Evolutionary conservation across 2,888 invertebrate genomes (phyloP).

Genomic region (Cheiracanthium punctorium): DNA sequence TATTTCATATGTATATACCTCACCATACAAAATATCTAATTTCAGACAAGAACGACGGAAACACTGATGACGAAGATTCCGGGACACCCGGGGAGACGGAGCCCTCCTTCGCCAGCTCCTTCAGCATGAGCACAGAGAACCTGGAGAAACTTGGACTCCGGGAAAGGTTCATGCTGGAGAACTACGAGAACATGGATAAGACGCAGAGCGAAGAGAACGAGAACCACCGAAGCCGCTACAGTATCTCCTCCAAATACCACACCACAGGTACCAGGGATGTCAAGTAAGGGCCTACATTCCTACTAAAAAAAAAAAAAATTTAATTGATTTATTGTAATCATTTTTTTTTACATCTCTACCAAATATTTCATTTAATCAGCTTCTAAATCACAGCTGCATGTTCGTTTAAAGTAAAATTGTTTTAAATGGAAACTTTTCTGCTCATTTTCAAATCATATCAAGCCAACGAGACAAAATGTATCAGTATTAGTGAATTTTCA

Average conservation of each 20-base stretch:
- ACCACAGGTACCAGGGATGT: slow-evolving; percentile 25
- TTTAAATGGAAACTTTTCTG: no score
- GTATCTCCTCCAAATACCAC: slow-evolving; percentile 73
- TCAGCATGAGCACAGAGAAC: slow-evolving; percentile 76
- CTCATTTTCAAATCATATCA: no score
- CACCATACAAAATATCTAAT: no score
- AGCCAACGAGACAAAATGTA: no score
- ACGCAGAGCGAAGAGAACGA: slow-evolving; percentile 70
- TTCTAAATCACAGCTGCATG: no score
- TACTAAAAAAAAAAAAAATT: no score
- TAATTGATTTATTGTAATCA: background rate
- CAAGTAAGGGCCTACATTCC: slow-evolving; percentile 25
- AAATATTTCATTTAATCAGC: background rate
- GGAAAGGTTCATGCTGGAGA: slow-evolving; percentile 77
- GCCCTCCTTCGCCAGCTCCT: slow-evolving; percentile 77
- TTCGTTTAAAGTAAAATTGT: no score
- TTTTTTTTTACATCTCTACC: background rate
- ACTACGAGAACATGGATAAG: slow-evolving; percentile 81
- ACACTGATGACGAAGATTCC: slow-evolving; percentile 80
- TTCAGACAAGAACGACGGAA: slow-evolving; percentile 69
- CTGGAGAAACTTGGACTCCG: slow-evolving; percentile 77
- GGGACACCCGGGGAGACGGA: slow-evolving; percentile 89
- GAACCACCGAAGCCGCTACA: slow-evolving; percentile 69
- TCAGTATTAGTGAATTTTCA: no score
- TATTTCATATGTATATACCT: no score